Base-by-base conservation (phyloP, 2,888 invertebrate species). In the Ophion slaviceki region DNA sequence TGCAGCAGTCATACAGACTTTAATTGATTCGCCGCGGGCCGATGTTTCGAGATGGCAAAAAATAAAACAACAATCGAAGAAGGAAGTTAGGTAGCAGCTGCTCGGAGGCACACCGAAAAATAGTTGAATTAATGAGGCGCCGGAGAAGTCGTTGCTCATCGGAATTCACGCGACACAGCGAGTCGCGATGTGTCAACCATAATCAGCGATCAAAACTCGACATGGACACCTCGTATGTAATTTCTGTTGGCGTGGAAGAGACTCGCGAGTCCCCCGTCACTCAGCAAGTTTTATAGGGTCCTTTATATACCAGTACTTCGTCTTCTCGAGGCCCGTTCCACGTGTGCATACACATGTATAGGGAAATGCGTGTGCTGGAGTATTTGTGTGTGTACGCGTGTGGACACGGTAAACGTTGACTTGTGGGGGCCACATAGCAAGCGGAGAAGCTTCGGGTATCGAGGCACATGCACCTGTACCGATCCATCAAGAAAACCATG, bases 391-490 rank as follows among this genome's bases (percentile, higher is more conserved):
- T 70, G 36, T 62, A 68, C 57, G 57, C 57, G 71, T 57, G 77
- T 82, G 78, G 74, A 85, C 87, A 86, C 85, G 85, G 78, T 66
- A 77, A 87, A 90, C 89, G 87, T 88, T 90, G 86, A 82, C 78
- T 83, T 86, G 87, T 82, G 72, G 74, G 78, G 66, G 78, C 72
- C 47, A 78, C 62, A 67, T 71, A 76, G 86, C 57, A 36, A 78
- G 79, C 72, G 67, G 40, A 80, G 80, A 81, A 78, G 88, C 89
- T 89, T 88, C 84, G 89, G 88, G 88, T 90, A 90, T 90, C 90
- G 90, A 86, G 89, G 74, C 88, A 85, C 88, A 78, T 83, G 90
- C 92, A 92, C 91, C 92, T 92, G 92, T 92, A 89, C 88, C 91
- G 91, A 92, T 92, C 90, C 91, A 91, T 92, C 92, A 92, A 86